Evolutionary conservation across 1,140 invertebrate species (phyloP), one percentile per base, ranked within the genome.

Genomic region (Lordiphosa clarofinis): DNA sequence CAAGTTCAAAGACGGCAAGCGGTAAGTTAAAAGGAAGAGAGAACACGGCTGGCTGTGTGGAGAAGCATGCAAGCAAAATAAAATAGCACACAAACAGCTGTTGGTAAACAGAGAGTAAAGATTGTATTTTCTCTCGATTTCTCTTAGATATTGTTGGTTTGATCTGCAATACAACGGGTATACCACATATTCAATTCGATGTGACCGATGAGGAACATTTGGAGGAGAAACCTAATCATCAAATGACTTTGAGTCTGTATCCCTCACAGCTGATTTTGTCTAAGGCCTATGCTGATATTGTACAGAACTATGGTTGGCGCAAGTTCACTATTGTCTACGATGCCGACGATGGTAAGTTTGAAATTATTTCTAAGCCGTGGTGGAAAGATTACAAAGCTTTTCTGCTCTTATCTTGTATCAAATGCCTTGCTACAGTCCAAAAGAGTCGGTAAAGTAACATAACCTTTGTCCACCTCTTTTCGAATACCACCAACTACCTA

Each of bases 311-410:
- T 88, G 91, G 93, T 33, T 97, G 96, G 96, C 92, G 92, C 54
- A 92, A 91, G 54, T 97, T 95, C 66, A 94, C 94, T 0, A 92
- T 96, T 10, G 90, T 98, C 12, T 97, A 96, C 72, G 94, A 97
- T 86, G 92, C 93, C 55, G 93, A 95, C 37, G 93, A 94, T 55
- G 90, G 91, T 91, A 69, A 76, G 89, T n/a, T n/a, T n/a, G n/a
- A n/a, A n/a, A n/a, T n/a, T n/a, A n/a, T n/a, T n/a, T n/a, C n/a
- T n/a, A n/a, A n/a, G n/a, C n/a, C n/a, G n/a, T n/a, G n/a, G n/a
- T n/a, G n/a, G n/a, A n/a, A n/a, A n/a, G n/a, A n/a, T n/a, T n/a
- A n/a, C n/a, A n/a, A n/a, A n/a, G n/a, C n/a, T n/a, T n/a, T n/a
- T n/a, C n/a, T n/a, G n/a, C n/a, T n/a, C n/a, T n/a, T n/a, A n/a